Conservation (phyloP, 2,797 vertebrate species). For the Oceanodroma leucorhoa region DNA sequence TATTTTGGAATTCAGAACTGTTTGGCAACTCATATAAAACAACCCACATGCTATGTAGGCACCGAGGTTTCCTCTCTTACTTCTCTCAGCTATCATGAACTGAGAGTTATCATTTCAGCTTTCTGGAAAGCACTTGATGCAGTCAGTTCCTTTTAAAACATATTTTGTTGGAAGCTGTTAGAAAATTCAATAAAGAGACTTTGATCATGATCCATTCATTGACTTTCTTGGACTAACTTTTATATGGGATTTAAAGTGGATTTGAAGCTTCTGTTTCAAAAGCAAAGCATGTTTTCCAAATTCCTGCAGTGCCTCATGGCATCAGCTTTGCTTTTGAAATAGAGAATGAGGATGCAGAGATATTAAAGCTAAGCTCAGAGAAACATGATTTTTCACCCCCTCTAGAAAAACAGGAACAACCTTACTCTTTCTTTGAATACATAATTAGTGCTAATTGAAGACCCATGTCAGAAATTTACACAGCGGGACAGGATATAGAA, state of each 20-base stretch:
- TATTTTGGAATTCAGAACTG: not conserved
- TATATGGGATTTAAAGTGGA: constrained; percentile 61
- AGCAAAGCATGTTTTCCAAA: constrained; percentile 42
- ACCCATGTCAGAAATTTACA: not conserved
- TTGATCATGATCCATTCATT: constrained; percentile 61
- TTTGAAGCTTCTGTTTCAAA: constrained; percentile 67
- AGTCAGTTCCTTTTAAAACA: constrained; percentile 42
- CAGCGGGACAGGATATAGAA: not conserved
- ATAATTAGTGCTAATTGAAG: constrained; percentile 55
- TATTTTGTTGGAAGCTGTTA: constrained; percentile 39
- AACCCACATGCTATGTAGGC: not conserved
- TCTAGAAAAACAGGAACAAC: constrained; percentile 56
- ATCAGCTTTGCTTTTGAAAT: constrained; percentile 62
- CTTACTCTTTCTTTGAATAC: constrained; percentile 40
- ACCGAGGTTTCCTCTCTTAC: not conserved
- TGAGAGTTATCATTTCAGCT: constrained; percentile 32
- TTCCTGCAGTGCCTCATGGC: constrained; percentile 38
- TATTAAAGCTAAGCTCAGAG: constrained; percentile 40
- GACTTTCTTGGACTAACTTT: constrained; percentile 59
- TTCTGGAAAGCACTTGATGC: constrained; percentile 39
- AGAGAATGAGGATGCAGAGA: constrained; percentile 43
- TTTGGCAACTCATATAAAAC: not conserved
- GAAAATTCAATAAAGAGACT: constrained; percentile 54
- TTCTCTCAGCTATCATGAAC: not conserved
- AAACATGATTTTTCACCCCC: constrained; percentile 57